These are phyloP conservation scores for Psittacula derbiana DNA, from an alignment of 2,797 vertebrate species.

Conservation along the genomic window DNA sequence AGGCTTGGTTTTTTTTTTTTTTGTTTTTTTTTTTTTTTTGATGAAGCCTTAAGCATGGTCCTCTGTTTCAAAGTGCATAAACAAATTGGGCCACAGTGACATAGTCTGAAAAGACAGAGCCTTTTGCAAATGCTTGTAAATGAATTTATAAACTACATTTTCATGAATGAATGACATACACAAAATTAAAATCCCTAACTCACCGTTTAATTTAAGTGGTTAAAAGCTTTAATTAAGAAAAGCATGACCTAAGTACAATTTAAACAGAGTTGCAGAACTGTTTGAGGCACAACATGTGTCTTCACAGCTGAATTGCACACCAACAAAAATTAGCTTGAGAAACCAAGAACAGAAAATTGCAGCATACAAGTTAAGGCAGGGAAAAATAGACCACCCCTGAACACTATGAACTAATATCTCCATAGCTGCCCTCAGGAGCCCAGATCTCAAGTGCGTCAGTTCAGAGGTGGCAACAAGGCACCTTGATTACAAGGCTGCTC, in stretches of 20 bases:
- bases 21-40: background rate
- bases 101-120: background rate
- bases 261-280: background rate
- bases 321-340: background rate
- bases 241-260: background rate
- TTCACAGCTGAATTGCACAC: background rate
- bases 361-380: background rate
- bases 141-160: background rate
- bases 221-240: background rate
- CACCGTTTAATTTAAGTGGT: background rate
- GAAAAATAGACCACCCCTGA: background rate
- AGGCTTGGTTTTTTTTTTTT: too few relatives aligned
- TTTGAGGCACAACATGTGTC: background rate
- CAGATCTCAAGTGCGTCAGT: constrained; percentile 14
- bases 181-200: background rate
- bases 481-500: constrained; percentile 39
- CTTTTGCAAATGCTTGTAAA: background rate
- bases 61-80: background rate
- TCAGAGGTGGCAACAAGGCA: constrained; percentile 28
- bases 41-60: background rate
- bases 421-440: constrained; percentile 2
- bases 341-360: constrained; percentile 29
- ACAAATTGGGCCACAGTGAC: background rate
- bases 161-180: background rate
- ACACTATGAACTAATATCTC: background rate